Conservation (phyloP, 1,140 invertebrate genomes). For the Globodera rostochiensis region DNA sequence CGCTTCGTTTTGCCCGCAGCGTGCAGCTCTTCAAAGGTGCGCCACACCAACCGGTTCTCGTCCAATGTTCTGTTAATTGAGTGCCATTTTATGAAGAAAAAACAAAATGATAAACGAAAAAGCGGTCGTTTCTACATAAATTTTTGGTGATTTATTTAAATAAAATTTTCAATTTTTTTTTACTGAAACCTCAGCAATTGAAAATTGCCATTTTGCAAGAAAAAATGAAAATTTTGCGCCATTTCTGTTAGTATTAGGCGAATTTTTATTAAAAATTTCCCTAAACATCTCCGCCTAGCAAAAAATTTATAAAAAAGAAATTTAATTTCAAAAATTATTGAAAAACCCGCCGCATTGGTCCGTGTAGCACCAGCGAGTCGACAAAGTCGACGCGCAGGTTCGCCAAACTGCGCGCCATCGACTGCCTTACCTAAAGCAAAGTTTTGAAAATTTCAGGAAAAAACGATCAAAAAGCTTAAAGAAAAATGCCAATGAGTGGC, state of each 20-base stretch:
- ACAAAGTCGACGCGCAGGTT: constrained; percentile 44
- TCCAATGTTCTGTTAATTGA: constrained; percentile 24
- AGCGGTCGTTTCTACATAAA: not conserved
- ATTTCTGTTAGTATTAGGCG: too few species aligned
- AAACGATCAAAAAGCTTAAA: too few species aligned
- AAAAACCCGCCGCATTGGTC: constrained; percentile 38
- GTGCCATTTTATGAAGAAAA: too few species aligned
- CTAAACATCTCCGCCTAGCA: too few species aligned
- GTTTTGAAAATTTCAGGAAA: not conserved
- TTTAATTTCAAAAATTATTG: too few species aligned
- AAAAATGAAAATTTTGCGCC: too few species aligned
- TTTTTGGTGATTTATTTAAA: too few species aligned
- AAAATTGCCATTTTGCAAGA: not conserved
- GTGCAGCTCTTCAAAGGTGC: constrained; percentile 44
- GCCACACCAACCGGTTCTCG: constrained; percentile 39
- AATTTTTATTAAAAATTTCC: too few species aligned
- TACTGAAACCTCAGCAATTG: not conserved
- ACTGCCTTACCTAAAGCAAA: constrained; percentile 36
- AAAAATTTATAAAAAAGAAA: too few species aligned
- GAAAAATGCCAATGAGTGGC: too few species aligned
- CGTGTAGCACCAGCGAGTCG: constrained; percentile 46
- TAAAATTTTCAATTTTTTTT: not conserved
- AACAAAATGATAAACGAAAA: not conserved
- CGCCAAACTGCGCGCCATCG: constrained; percentile 37
- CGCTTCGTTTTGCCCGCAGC: constrained; percentile 38